A percentile compares a stretch with the other conserved stretches of the same genome.
phyloP scores from a whole-genome alignment of 1,140 invertebrate genomes.

The Diabrotica undecimpunctata region DNA sequence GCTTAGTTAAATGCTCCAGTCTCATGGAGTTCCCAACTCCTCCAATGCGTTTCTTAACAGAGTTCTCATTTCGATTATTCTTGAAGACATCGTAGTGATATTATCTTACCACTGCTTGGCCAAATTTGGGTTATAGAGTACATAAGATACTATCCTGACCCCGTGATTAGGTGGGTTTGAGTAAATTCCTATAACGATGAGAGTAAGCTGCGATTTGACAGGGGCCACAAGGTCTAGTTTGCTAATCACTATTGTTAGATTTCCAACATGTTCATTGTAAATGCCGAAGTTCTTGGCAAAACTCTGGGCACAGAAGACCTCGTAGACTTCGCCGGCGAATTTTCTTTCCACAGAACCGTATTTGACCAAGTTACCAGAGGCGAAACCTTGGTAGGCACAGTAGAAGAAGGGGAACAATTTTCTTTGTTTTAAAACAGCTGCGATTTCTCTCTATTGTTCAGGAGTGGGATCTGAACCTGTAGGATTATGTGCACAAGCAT shows the following conservation, averaged over 20 bases:
- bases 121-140: slow-evolving; percentile 74
- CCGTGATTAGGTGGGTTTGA: slow-evolving; percentile 88
- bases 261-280: slow-evolving; percentile 94
- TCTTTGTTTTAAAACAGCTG: slow-evolving; percentile 72
- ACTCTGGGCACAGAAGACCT: slow-evolving; percentile 90
- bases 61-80: slow-evolving; percentile 12
- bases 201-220: slow-evolving; percentile 83
- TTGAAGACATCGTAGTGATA: slow-evolving; percentile 1
- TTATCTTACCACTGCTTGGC: slow-evolving; percentile 76
- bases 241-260: slow-evolving; percentile 77
- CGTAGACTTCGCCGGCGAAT: slow-evolving; percentile 81
- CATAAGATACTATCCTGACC: slow-evolving; percentile 81
- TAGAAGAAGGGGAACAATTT: slow-evolving; percentile 98
- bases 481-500: slow-evolving; percentile 99
- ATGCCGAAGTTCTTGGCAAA: slow-evolving; percentile 99
- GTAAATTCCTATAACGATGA: slow-evolving; percentile 82
- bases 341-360: slow-evolving; percentile 88
- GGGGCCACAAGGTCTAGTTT: slow-evolving; percentile 57
- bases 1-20: slow-evolving; percentile 90
- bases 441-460: slow-evolving; percentile 87
- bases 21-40: slow-evolving; percentile 78
- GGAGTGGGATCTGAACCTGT: slow-evolving; percentile 93
- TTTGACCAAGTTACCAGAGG: slow-evolving; percentile 78
- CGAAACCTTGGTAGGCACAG: slow-evolving; percentile 99
- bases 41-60: slow-evolving; percentile 27